Evolutionary conservation across 2,113 vertebrate genomes (phyloP), one percentile per base, ranked within the genome.

Genomic region (Bostrychus sinensis): DNA sequence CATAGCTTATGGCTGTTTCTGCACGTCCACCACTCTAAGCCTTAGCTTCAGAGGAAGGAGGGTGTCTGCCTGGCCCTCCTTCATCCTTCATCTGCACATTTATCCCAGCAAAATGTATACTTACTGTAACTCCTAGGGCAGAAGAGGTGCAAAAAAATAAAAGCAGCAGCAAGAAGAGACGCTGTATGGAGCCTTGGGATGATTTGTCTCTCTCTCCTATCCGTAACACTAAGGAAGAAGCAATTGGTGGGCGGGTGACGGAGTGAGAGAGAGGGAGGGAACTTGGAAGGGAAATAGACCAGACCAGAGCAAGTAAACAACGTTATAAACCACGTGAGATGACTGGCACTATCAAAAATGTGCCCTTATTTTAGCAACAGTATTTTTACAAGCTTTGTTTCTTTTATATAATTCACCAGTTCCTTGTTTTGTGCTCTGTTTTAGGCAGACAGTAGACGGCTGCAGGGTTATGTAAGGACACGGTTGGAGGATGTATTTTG

Each of bases 221-320:
- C 53, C 56, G 48, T 61, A 9, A 48, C 25, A 60, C 56, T 45
- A 16, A 77, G 62, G 63, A 78, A 62, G 66, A 75, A 69, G 53
- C 76, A 59, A 72, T 10, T 45, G 38, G 77, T 77, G 78, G 81
- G 75, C 9, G 69, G 46, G 55, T 66, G 46, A 43, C 11, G 42
- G 60, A 61, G 50, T 36, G 30, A 10, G 43, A 46, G 57, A 36
- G 10, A 26, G 61, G 48, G 72, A 48, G 78, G 56, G 77, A 46
- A 57, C 32, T 60, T 13, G 9, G 57, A 48, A 45, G 36, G 4
- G 63, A 59, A 34, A 12, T 16, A 54, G 30, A 61, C 66, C 56
- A 34, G 42, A 80, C 25, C 22, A 66, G 61, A 68, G 2, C 46
- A 68, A 78, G 84, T 85, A 88, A 89, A 89, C 84, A 88, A 61